phyloP scores from a whole-genome alignment of 2,113 vertebrate genomes.

The Hydrolagus affinis region DNA sequence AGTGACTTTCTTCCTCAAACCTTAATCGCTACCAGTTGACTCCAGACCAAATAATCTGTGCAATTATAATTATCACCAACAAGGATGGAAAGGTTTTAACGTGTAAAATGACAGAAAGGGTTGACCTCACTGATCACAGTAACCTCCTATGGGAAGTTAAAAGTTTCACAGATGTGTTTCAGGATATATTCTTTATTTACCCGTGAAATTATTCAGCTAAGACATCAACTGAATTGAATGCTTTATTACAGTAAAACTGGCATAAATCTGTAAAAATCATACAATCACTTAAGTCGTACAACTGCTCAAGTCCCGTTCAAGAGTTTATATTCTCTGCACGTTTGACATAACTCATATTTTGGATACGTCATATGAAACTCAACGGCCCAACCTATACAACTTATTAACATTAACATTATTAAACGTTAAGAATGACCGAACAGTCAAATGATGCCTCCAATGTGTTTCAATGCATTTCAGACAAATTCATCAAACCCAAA shows the following conservation, averaged over 20 bases:
- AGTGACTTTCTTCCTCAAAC: background rate
- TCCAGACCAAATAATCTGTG: background rate
- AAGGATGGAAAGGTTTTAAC: background rate
- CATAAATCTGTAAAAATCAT: too few species aligned
- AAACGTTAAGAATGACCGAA: background rate
- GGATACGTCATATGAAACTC: too few species aligned
- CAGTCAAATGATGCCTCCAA: background rate
- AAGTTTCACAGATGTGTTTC: background rate
- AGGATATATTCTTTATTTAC: background rate
- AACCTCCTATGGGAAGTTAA: background rate
- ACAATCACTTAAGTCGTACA: too few species aligned
- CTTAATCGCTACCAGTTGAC: slow-evolving; percentile 6
- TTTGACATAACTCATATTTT: too few species aligned
- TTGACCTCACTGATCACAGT: background rate
- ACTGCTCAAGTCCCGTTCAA: too few species aligned
- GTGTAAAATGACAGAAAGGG: background rate
- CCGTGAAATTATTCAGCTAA: background rate
- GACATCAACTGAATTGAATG: background rate
- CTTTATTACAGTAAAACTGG: too few species aligned
- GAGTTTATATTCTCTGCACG: too few species aligned
- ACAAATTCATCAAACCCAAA: background rate
- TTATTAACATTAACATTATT: background rate
- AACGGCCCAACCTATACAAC: too few species aligned
- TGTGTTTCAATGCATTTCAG: background rate
- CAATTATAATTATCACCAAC: background rate